phyloP scores from a whole-genome alignment of 2,113 vertebrate species.

The Sterrhoptilus dennistouni region DNA sequence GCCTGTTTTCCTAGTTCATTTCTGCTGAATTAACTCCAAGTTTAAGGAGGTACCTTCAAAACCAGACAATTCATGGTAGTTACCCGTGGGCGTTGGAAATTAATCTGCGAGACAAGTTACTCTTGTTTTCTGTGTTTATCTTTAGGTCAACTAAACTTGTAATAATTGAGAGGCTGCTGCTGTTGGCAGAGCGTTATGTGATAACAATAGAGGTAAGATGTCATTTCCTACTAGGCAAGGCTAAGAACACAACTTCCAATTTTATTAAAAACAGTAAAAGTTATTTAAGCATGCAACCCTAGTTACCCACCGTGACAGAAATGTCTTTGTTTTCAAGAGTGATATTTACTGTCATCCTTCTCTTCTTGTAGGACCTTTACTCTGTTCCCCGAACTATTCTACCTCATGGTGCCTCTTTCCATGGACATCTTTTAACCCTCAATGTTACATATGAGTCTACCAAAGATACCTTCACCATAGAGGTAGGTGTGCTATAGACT shows the following conservation, averaged over 20 bases:
- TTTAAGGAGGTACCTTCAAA: background rate
- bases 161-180: constrained; percentile 94
- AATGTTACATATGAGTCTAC: constrained; percentile 96
- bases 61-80: background rate
- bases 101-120: background rate
- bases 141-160: constrained; percentile 95
- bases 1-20: background rate
- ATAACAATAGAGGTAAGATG: constrained; percentile 94
- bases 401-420: constrained; percentile 98
- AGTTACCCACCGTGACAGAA: background rate
- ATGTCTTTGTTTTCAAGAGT: background rate
- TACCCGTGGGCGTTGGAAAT: background rate
- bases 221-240: background rate
- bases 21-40: background rate
- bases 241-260: background rate
- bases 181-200: constrained; percentile 96
- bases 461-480: constrained; percentile 96
- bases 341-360: background rate
- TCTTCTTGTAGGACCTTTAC: constrained; percentile 86
- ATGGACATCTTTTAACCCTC: constrained; percentile 95
- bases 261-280: background rate
- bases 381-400: constrained; percentile 98
- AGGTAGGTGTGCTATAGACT: constrained; percentile 74
- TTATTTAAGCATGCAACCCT: background rate
- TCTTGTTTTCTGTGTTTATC: constrained; percentile 33